phyloP scores from a whole-genome alignment of 1,140 invertebrate species.

The Drosophila ercepeae region DNA sequence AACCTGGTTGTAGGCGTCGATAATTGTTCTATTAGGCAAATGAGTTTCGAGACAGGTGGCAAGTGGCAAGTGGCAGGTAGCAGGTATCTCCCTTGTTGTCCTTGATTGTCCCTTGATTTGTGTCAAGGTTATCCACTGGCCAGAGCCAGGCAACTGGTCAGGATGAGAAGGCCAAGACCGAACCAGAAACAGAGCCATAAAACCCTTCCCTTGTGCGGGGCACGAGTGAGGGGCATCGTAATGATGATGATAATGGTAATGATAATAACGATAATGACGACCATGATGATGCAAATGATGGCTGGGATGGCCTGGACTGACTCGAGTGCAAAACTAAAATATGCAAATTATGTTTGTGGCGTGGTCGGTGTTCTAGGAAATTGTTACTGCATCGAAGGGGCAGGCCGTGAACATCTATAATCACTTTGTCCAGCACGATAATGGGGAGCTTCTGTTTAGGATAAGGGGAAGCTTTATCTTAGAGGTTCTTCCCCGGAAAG shows the following conservation, averaged over 20 bases:
- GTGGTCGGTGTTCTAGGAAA: conserved; percentile 9
- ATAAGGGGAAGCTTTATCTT: too few species aligned
- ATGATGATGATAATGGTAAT: conserved; percentile 9
- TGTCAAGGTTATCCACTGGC: conserved; percentile 55
- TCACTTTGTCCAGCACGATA: conserved; percentile 12
- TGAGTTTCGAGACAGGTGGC: conserved; percentile 50
- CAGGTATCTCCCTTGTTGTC: too few species aligned
- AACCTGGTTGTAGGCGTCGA: conserved; percentile 57
- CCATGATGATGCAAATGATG: neutral
- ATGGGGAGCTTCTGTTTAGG: neutral
- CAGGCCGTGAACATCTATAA: conserved; percentile 34
- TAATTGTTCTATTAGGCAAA: conserved; percentile 80
- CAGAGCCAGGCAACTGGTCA: conserved; percentile 8
- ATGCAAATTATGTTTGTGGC: conserved; percentile 47
- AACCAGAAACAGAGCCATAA: neutral
- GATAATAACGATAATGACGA: conserved; percentile 11
- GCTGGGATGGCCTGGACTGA: too few species aligned
- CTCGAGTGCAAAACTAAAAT: conserved; percentile 44
- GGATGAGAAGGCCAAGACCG: neutral
- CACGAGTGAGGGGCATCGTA: conserved; percentile 17
- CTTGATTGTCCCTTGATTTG: too few species aligned
- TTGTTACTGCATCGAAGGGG: conserved; percentile 8
- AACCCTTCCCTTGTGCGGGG: neutral
- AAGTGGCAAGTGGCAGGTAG: neutral
- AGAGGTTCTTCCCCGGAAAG: too few species aligned